Conservation (phyloP, 2,888 invertebrate species). For the Erpobdella octoculata region DNA sequence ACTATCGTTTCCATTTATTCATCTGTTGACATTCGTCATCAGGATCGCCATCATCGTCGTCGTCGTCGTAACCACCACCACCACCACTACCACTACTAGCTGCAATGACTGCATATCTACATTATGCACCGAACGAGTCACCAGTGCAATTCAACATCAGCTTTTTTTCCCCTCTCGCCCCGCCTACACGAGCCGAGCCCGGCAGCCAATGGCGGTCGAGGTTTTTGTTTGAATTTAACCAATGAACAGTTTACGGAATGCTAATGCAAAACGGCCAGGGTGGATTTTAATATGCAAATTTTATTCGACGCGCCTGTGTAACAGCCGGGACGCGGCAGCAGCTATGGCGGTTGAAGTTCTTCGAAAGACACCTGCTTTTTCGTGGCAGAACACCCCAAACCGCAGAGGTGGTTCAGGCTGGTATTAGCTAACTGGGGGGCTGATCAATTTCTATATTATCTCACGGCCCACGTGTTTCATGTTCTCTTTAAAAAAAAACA, state of each 20-base stretch:
- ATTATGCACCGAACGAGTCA: too few species aligned
- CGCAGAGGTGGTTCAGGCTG: too few species aligned
- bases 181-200: background rate
- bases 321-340: too few species aligned
- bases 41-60: background rate
- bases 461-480: too few species aligned
- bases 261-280: background rate
- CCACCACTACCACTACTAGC: background rate
- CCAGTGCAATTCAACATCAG: background rate
- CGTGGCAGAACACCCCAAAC: too few species aligned
- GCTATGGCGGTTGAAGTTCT: too few species aligned
- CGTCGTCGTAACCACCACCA: background rate
- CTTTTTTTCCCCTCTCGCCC: background rate
- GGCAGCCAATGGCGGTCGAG: background rate
- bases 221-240: conserved; percentile 4
- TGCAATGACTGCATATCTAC: too few species aligned
- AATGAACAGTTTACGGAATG: background rate
- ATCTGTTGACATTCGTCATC: background rate
- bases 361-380: too few species aligned
- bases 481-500: too few species aligned
- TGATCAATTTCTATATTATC: too few species aligned
- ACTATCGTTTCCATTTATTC: too few species aligned
- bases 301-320: background rate
- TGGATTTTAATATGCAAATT: background rate
- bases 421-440: too few species aligned